Percentiles rank a stretch among this genome's conserved stretches.
Evolutionary conservation across 1,140 invertebrate species (phyloP).

Genomic region (Drosophila tsacasi): DNA sequence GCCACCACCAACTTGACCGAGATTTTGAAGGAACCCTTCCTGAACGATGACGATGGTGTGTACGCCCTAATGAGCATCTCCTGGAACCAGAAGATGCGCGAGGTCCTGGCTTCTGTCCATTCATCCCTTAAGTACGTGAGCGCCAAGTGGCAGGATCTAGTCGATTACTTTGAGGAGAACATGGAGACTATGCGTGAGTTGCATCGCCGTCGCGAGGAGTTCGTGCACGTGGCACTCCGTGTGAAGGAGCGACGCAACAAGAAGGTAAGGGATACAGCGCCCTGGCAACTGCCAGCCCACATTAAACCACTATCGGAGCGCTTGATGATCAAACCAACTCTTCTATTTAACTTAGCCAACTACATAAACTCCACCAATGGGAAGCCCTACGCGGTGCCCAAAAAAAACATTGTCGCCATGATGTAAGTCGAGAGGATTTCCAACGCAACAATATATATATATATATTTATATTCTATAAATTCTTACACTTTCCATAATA

Average conservation of each 20-base stretch:
- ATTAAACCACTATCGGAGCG: not conserved
- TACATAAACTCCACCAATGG: not conserved
- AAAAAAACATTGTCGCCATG: too few species aligned
- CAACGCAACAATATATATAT: not conserved
- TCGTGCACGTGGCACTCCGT: not conserved
- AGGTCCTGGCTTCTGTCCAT: too few species aligned
- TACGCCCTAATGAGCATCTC: too few species aligned
- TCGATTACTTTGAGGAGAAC: not conserved
- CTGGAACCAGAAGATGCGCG: not conserved
- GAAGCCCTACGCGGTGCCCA: not conserved
- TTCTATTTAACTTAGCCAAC: not conserved
- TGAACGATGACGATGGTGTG: not conserved
- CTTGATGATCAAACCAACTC: not conserved
- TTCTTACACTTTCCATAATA: not conserved
- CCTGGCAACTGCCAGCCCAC: too few species aligned
- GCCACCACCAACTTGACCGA: not conserved
- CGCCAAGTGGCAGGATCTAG: too few species aligned
- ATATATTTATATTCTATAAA: not conserved
- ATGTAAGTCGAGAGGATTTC: not conserved
- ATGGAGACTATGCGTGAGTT: not conserved
- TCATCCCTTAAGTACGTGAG: not conserved
- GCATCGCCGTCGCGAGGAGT: not conserved
- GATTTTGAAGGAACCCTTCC: not conserved
- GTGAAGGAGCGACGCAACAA: not conserved
- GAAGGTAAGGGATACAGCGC: fast-evolving